Percentiles rank a stretch among this genome's conserved stretches.
Evolutionary conservation across 2,797 vertebrate genomes (phyloP).

Genomic region (Trachops cirrhosus): DNA sequence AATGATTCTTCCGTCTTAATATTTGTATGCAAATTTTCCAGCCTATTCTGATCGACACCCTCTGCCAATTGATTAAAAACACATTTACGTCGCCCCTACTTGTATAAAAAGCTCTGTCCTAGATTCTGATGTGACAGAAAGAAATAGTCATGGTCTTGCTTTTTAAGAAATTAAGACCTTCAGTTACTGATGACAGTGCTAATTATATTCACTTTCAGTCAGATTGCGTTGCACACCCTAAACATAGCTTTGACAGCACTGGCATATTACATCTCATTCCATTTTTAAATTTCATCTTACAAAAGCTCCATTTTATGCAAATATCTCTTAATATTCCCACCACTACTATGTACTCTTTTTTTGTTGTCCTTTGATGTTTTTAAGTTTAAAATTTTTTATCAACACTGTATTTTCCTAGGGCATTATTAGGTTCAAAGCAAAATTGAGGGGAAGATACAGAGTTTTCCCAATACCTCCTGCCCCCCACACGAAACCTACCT

Average conservation of each 20-base stretch:
- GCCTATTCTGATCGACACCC: background rate
- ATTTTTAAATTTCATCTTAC: constrained; percentile 3
- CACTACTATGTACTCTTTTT: background rate
- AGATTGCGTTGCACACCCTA: background rate
- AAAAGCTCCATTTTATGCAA: constrained; percentile 21
- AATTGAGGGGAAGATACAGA: background rate
- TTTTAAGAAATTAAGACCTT: constrained; percentile 56
- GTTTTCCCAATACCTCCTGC: background rate
- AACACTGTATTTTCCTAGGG: background rate
- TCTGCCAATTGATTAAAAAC: constrained; percentile 18
- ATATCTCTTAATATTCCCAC: background rate
- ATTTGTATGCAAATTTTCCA: constrained; percentile 28
- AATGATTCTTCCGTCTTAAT: background rate
- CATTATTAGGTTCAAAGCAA: background rate
- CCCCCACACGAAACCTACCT: background rate
- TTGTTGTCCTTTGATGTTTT: background rate
- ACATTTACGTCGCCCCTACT: constrained; percentile 19
- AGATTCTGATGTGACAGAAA: constrained; percentile 24
- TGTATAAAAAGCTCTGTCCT: constrained; percentile 1
- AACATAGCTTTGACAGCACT: background rate
- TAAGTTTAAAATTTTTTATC: background rate
- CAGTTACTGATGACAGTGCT: background rate
- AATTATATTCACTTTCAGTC: constrained; percentile 36
- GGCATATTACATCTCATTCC: background rate
- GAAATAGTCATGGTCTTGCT: constrained; percentile 18